Evolutionary conservation across 1,140 invertebrate genomes (phyloP).

Genomic region (Helicorthomorpha holstii): DNA sequence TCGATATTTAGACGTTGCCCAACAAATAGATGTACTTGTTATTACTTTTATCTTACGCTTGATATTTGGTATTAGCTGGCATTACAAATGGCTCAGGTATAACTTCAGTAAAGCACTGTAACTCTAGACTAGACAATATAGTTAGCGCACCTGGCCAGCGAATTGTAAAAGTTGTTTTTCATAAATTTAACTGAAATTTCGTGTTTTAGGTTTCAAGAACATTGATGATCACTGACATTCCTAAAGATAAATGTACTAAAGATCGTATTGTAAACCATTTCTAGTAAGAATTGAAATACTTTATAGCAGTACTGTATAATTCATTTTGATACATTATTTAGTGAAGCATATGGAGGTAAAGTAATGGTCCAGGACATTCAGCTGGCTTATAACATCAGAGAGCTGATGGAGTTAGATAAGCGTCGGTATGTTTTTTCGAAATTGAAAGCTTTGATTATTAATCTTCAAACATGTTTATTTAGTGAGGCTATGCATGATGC

Average conservation of each 20-base stretch:
- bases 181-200: too few species aligned
- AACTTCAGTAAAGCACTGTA: too few species aligned
- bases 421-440: slow-evolving; percentile 25
- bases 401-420: slow-evolving; percentile 55
- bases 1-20: too few species aligned
- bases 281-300: slow-evolving; percentile 24
- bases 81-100: too few species aligned
- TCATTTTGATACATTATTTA: slow-evolving; percentile 32
- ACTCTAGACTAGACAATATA: too few species aligned
- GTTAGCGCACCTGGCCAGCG: too few species aligned
- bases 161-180: too few species aligned
- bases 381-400: slow-evolving; percentile 73
- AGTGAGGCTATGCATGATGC: slow-evolving; percentile 56
- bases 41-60: too few species aligned
- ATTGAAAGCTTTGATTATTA: background rate
- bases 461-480: background rate
- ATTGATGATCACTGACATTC: slow-evolving; percentile 66
- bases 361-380: slow-evolving; percentile 70
- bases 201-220: slow-evolving; percentile 37
- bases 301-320: slow-evolving; percentile 4
- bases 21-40: too few species aligned
- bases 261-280: slow-evolving; percentile 42
- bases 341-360: slow-evolving; percentile 69
- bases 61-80: too few species aligned
- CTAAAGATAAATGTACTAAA: slow-evolving; percentile 49